phyloP scores from a whole-genome alignment of 2,113 vertebrate genomes.

The Labrus mixtus region DNA sequence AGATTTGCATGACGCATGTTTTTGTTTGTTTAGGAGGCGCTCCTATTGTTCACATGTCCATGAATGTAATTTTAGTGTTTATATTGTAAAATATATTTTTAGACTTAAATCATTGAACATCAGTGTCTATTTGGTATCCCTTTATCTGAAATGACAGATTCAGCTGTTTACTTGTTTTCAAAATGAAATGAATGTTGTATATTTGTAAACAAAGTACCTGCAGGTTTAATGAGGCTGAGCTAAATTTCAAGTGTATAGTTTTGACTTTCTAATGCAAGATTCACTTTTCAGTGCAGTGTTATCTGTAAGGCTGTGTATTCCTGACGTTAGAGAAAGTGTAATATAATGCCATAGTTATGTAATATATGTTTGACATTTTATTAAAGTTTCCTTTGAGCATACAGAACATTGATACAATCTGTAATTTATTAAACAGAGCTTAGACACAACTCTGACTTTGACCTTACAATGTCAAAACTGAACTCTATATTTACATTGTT shows the following conservation, averaged over 20 bases:
- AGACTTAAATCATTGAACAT: background rate
- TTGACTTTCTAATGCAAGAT: background rate
- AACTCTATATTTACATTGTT: too few relatives aligned
- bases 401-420: background rate
- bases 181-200: constrained; percentile 16
- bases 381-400: constrained; percentile 18
- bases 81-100: background rate
- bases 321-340: constrained; percentile 9
- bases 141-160: background rate
- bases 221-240: background rate
- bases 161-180: background rate
- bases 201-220: constrained; percentile 48
- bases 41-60: background rate
- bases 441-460: background rate
- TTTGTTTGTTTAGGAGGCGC: background rate
- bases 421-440: background rate
- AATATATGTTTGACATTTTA: constrained; percentile 40
- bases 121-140: background rate
- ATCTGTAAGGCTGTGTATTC: background rate
- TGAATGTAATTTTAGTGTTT: constrained; percentile 1
- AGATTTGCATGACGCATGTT: background rate
- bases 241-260: background rate
- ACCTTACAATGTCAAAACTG: background rate
- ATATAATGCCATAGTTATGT: constrained; percentile 41
- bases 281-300: background rate